Evolutionary conservation across 2,797 vertebrate genomes (phyloP), one percentile per base, ranked within the genome.

Genomic region (Myotis findleyi): DNA sequence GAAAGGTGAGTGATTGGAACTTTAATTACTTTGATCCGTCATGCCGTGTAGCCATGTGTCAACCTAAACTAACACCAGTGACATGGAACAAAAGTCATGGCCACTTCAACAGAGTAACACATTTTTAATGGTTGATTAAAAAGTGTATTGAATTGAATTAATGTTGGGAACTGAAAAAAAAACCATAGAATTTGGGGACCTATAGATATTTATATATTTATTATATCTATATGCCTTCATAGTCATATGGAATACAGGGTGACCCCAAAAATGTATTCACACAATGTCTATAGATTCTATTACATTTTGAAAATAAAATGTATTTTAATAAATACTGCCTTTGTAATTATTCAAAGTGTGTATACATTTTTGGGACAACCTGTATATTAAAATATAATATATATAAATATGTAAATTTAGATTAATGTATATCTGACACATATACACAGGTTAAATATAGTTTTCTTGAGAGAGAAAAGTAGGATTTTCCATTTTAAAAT

Each of bases 11-110:
- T 99, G 99, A 99, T 98, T 99, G 99, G 99, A 99, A 99, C 98
- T 99, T 99, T 99, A 99, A 99, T 99, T 99, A 99, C 99, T 99
- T 99, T 99, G 99, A 99, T 99, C 99, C 98, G 97, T 99, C 99
- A 99, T 99, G 99, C 99, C 98, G 99, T 98, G 98, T 99, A 99
- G 98, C 98, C 98, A 98, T 98, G 98, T 99, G 99, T 99, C 99
- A 99, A 98, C 95, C 41, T 97, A 98, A 99, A 98, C 98, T 98
- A 99, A 99, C 98, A 98, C 98, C 99, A 99, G 98, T 99, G 99
- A 99, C 98, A 97, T 97, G 77, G 98, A 99, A 99, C 98, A 99
- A 99, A 99, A 98, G 98, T 98, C 98, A 98, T 96, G 97, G 97
- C 98, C 97, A 98, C 98, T 99, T 99, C 98, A 99, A 98, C 98